A percentile compares a stretch with the other conserved stretches of the same genome.
These are phyloP conservation scores for Trichomalopsis sarcophagae DNA, from an alignment of 1,140 invertebrate species.

Conservation along the genomic window DNA sequence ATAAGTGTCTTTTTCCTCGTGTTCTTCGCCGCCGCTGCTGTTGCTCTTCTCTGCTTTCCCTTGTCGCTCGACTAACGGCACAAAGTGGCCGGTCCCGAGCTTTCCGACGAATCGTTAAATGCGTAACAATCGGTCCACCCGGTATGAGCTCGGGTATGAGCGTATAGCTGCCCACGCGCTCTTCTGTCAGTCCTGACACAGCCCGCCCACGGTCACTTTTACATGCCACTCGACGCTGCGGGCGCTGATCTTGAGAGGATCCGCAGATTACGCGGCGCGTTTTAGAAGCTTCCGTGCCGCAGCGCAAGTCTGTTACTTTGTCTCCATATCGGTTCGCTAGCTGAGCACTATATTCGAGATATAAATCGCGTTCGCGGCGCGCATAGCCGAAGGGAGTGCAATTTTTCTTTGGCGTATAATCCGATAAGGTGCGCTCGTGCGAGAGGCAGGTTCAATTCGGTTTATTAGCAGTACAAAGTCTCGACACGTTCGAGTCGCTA, in stretches of 20 bases:
- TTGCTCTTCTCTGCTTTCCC: conserved; percentile 44
- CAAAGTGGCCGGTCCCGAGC: conserved; percentile 20
- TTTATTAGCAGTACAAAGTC: conserved; percentile 41
- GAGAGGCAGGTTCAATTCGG: conserved; percentile 37
- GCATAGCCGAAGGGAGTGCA: neutral
- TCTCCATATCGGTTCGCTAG: neutral
- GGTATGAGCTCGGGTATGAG: neutral
- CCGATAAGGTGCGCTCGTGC: neutral
- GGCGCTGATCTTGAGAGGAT: neutral
- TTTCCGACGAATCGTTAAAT: conserved; percentile 57
- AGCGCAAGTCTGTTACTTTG: neutral
- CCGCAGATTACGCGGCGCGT: neutral
- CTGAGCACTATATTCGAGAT: neutral
- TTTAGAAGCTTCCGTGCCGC: conserved; percentile 3
- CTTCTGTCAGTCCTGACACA: neutral
- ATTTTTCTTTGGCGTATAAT: conserved; percentile 7
- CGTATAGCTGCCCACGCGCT: neutral
- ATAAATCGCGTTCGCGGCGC: neutral
- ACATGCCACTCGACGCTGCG: neutral
- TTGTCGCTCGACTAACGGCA: conserved; percentile 35
- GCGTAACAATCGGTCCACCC: conserved; percentile 57
- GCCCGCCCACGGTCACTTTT: neutral
- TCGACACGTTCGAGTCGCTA: conserved; percentile 46
- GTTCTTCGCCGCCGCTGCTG: conserved; percentile 21
- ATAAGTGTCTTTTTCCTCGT: conserved; percentile 42